Evolutionary conservation across 2,797 vertebrate species (phyloP), one percentile per base, ranked within the genome.

Genomic region (Acrossocheilus fasciatus): DNA sequence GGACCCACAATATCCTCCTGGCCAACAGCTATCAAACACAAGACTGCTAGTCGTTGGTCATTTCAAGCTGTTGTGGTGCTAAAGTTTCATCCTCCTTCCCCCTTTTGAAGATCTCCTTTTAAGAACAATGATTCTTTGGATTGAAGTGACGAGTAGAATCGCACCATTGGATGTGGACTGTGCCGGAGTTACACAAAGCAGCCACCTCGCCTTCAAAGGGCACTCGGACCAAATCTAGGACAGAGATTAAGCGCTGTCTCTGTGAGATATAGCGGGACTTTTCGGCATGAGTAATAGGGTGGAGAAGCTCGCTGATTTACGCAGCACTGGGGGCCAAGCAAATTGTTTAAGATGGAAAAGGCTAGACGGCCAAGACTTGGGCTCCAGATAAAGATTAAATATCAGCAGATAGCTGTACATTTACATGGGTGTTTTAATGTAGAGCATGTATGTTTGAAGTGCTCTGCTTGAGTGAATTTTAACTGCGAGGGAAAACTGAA

Each of bases 211-310:
- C 90, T 92, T 91, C 89, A 92, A 92, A 88, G 88, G 87, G 87
- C 83, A 83, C 70, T 86, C 84, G 54, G 87, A 86, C 76, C 79
- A 85, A 91, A 90, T 89, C 87, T 90, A 88, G 87, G 91, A 88
- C 91, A 83, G 81, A 92, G 91, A 92, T 91, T 89, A 91, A 90
- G 87, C 83, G 64, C 90, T 90, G 88, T 90, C 91, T 87, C 81
- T 73, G 69, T 89, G 88, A 92, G 89, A 91, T 92, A 92, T 86
- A 88, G 90, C 82, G 88, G 91, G 91, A 89, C 86, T 89, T 91
- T 88, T 89, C 86, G 47, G n/a, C 84, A 86, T 90, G 92, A 92
- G 89, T 91, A 92, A 92, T 91, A 87, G 91, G 82, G 87, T 90
- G 83, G 89, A 88, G 90, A 89, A 90, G 84, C 76, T 86, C 41